These are phyloP conservation scores for Drosophila suboccidentalis DNA, from an alignment of 2,888 invertebrate genomes.

Conservation along the genomic window DNA sequence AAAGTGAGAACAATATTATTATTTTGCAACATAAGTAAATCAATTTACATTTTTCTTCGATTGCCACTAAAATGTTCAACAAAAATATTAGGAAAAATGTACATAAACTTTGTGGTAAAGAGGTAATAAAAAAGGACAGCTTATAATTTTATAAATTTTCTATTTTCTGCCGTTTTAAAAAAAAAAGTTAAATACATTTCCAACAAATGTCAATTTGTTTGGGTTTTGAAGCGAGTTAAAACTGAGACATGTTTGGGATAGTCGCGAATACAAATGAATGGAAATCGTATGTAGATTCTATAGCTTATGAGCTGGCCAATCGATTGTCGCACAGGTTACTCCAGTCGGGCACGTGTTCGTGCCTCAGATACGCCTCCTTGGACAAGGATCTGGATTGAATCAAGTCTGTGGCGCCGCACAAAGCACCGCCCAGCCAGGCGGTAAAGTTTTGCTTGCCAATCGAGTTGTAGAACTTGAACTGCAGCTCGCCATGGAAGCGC, in stretches of 20 bases:
- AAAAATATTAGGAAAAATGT: too few relatives aligned
- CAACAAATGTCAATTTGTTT: background rate
- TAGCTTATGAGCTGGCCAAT: constrained; percentile 54
- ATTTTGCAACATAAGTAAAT: too few relatives aligned
- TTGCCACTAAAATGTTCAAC: too few relatives aligned
- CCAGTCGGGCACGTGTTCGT: constrained; percentile 93
- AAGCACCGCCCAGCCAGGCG: constrained; percentile 95
- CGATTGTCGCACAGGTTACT: constrained; percentile 85
- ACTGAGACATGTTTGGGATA: too few relatives aligned
- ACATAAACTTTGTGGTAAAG: too few relatives aligned
- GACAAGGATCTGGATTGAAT: constrained; percentile 90
- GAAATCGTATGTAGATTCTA: background rate
- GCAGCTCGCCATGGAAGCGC: constrained; percentile 86
- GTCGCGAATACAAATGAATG: too few relatives aligned
- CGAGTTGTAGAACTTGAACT: constrained; percentile 92
- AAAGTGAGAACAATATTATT: too few relatives aligned
- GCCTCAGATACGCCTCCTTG: constrained; percentile 91
- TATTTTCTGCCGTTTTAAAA: background rate
- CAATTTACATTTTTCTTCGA: too few relatives aligned
- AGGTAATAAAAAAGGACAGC: too few relatives aligned
- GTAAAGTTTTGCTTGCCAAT: constrained; percentile 93
- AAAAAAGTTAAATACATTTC: too few relatives aligned
- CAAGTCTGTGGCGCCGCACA: constrained; percentile 92
- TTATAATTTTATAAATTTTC: too few relatives aligned
- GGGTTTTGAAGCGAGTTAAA: too few relatives aligned